A percentile compares a stretch with the other conserved stretches of the same genome.
Evolutionary conservation across 2,113 vertebrate species (phyloP).

Genomic region (Haemorhous mexicanus): DNA sequence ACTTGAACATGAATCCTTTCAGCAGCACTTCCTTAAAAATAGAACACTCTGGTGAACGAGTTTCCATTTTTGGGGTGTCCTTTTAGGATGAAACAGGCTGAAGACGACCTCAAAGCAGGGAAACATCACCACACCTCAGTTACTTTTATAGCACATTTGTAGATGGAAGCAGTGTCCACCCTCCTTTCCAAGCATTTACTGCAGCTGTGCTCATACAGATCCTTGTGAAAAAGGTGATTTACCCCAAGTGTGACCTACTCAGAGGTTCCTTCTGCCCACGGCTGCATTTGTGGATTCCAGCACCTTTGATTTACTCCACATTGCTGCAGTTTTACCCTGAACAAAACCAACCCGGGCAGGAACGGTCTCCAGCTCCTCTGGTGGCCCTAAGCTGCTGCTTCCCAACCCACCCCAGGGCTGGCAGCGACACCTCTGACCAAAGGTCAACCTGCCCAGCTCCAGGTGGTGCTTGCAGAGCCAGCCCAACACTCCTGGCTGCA

Average conservation of each 20-base stretch:
- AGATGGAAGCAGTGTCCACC: neutral
- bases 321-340: neutral
- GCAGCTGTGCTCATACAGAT: accelerated
- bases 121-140: too few relatives aligned
- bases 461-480: neutral
- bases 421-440: neutral
- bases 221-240: neutral
- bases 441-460: neutral
- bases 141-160: accelerated
- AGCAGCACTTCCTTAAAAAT: neutral
- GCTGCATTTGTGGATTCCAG: accelerated
- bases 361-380: neutral
- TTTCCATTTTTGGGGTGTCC: neutral
- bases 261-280: accelerated
- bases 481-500: accelerated
- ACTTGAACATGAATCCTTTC: neutral
- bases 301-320: neutral
- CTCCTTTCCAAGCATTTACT: neutral
- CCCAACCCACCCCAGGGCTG: accelerated
- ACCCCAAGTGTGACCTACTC: accelerated
- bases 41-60: accelerated
- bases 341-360: neutral
- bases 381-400: accelerated
- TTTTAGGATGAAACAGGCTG: neutral
- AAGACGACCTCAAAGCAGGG: neutral